Percentiles rank a stretch among this genome's conserved stretches.
phyloP scores from a whole-genome alignment of 2,888 invertebrate species.

The Leptarthrus brevirostris region DNA sequence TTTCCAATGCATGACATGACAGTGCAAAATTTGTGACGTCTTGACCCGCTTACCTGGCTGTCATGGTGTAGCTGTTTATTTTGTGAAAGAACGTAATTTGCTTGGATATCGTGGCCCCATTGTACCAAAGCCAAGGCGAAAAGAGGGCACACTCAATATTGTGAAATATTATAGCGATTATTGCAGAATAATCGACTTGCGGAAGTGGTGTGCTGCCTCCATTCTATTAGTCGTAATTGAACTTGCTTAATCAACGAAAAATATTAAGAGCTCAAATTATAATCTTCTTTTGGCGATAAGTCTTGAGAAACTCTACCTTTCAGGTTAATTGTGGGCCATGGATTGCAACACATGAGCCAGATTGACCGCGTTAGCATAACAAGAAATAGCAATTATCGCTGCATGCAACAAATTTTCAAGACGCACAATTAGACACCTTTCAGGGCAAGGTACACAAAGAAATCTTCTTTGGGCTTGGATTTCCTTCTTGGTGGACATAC shows the following conservation, averaged over 20 bases:
- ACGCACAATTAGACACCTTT: constrained; percentile 27
- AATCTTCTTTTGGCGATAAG: neutral
- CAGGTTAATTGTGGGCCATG: constrained; percentile 15
- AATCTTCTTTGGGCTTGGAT: neutral
- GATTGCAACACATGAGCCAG: neutral
- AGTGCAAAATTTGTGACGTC: neutral
- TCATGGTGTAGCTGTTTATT: neutral
- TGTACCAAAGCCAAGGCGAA: neutral
- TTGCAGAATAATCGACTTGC: neutral
- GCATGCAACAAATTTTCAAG: constrained; percentile 35
- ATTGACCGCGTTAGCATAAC: constrained; percentile 5
- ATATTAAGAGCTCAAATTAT: neutral
- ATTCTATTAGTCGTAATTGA: neutral
- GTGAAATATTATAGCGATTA: constrained; percentile 28
- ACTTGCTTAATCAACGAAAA: constrained; percentile 3
- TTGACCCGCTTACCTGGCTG: neutral
- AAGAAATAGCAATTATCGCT: constrained; percentile 45
- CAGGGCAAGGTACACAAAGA: constrained; percentile 2
- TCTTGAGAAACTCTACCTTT: constrained; percentile 25
- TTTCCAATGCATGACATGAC: neutral
- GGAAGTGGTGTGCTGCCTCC: constrained; percentile 3
- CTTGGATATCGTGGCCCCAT: neutral
- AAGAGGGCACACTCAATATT: neutral
- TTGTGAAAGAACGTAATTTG: neutral
- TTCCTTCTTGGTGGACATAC: neutral